phyloP scores from a whole-genome alignment of 2,113 vertebrate genomes.

The Pomatorhinus ruficollis region DNA sequence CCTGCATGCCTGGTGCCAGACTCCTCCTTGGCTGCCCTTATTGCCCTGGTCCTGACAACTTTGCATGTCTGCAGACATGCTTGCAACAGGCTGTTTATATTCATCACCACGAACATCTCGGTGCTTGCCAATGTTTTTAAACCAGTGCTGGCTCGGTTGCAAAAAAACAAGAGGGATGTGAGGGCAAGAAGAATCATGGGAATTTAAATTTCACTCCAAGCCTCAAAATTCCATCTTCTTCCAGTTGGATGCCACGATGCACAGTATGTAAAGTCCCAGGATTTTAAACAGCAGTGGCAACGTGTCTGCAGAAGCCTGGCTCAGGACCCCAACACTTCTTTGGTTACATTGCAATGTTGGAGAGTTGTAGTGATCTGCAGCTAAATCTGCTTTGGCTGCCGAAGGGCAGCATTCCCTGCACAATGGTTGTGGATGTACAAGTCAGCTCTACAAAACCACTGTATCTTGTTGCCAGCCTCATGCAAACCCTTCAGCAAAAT shows the following conservation, averaged over 20 bases:
- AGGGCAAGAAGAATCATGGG: constrained; percentile 25
- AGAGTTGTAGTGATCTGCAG: neutral
- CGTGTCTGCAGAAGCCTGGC: neutral
- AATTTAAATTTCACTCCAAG: constrained; percentile 43
- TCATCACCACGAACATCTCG: neutral
- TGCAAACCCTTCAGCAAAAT: neutral
- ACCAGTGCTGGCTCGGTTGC: constrained; percentile 7
- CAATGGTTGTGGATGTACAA: neutral
- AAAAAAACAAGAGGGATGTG: neutral
- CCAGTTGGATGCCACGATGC: neutral
- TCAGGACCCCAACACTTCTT: neutral
- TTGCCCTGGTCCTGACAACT: neutral
- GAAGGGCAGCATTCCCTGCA: neutral
- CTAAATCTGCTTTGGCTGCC: neutral
- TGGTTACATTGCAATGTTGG: neutral
- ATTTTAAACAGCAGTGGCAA: neutral
- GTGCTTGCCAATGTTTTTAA: constrained; percentile 38
- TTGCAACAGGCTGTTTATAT: constrained; percentile 45
- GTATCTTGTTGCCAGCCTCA: neutral
- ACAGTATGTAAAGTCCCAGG: neutral
- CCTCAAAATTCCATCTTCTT: constrained; percentile 20
- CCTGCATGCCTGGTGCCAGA: neutral
- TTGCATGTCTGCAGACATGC: neutral
- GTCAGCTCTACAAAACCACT: neutral
- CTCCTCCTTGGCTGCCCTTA: neutral